These are phyloP conservation scores for Zosterops lateralis DNA, from an alignment of 2,113 vertebrate species.

Conservation along the genomic window DNA sequence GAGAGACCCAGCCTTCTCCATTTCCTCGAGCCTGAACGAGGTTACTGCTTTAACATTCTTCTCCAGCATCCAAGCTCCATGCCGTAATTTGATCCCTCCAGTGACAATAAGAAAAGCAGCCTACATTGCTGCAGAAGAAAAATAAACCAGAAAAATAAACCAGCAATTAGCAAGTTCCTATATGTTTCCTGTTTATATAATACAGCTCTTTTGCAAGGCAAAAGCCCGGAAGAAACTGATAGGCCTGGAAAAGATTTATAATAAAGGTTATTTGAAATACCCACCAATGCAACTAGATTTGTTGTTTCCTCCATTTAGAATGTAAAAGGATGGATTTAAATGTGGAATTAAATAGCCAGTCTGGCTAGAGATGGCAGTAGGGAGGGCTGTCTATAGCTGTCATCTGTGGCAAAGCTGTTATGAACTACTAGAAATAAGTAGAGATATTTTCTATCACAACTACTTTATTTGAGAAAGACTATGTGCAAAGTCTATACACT, in stretches of 20 bases:
- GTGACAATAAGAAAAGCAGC: conserved; percentile 43
- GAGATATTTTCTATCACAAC: neutral
- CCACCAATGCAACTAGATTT: neutral
- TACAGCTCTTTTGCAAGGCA: neutral
- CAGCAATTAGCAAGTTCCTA: conserved; percentile 56
- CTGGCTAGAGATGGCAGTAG: neutral
- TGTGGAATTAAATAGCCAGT: neutral
- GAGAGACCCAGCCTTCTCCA: fast-evolving
- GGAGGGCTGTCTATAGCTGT: neutral
- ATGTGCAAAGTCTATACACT: neutral
- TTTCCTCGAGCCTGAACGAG: neutral
- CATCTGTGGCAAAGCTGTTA: neutral
- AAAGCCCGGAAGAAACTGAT: conserved; percentile 28
- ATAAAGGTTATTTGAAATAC: neutral
- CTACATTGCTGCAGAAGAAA: conserved; percentile 33
- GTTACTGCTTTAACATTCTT: neutral
- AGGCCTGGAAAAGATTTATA: conserved; percentile 32
- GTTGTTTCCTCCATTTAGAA: neutral
- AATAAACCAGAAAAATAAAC: conserved; percentile 62
- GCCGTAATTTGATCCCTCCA: neutral
- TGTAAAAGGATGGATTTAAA: neutral
- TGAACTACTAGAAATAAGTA: neutral
- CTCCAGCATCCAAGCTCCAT: neutral
- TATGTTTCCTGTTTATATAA: conserved; percentile 59
- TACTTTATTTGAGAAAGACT: neutral